Evolutionary conservation across 2,797 vertebrate species (phyloP).

Genomic region (Clarias fuscus): DNA sequence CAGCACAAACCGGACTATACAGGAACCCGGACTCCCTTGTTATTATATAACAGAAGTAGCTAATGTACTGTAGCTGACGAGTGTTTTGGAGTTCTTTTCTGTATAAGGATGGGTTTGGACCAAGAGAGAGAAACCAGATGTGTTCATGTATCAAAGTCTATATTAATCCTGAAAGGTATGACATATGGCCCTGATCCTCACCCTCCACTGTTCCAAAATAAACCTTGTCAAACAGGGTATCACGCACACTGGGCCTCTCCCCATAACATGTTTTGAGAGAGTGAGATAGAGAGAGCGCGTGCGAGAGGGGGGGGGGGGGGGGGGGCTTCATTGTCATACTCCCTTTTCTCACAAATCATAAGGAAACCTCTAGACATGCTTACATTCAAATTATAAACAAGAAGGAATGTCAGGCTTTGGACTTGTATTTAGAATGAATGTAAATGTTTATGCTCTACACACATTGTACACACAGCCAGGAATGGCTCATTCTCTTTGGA

Average conservation of each 20-base stretch:
- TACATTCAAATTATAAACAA: neutral
- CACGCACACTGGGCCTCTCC: slow-evolving; percentile 27
- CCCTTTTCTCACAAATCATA: neutral
- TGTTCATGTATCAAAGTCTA: slow-evolving; percentile 28
- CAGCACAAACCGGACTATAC: slow-evolving; percentile 1
- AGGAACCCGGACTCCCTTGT: neutral
- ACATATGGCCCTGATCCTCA: slow-evolving; percentile 32
- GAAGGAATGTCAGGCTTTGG: neutral
- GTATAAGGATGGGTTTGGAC: slow-evolving; percentile 1
- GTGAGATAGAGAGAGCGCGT: neutral
- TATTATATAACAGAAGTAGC: slow-evolving; percentile 2
- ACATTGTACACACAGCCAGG: neutral
- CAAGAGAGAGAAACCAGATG: neutral
- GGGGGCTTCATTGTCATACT: neutral
- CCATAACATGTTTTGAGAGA: slow-evolving; percentile 8
- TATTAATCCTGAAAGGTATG: slow-evolving; percentile 40
- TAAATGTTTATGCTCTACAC: neutral
- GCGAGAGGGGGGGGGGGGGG: neutral
- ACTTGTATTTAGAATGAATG: neutral
- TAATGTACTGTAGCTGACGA: neutral
- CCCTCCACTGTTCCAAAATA: slow-evolving; percentile 45
- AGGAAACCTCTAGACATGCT: neutral
- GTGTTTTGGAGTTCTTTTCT: slow-evolving; percentile 5
- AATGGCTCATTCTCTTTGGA: slow-evolving; percentile 16
- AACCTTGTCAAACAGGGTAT: slow-evolving; percentile 45